These are phyloP conservation scores for Cliona cf. orientalis DNA, from an alignment of 37 sponge, comb jelly and placozoan species.

Conservation along the genomic window DNA sequence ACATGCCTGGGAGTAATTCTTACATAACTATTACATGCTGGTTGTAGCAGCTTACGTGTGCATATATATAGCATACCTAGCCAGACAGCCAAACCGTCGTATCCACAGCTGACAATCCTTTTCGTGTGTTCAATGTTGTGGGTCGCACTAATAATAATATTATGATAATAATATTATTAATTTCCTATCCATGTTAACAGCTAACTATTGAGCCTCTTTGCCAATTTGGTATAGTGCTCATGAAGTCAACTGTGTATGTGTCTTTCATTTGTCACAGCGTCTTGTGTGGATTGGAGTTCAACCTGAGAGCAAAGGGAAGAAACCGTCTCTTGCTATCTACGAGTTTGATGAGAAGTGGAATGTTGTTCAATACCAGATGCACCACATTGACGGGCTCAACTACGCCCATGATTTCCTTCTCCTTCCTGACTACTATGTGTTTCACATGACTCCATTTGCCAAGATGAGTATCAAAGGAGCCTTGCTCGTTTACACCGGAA, in stretches of 20 bases:
- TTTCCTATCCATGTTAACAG: too few relatives aligned
- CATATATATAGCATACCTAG: too few relatives aligned
- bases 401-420: constrained; percentile 90
- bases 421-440: constrained; percentile 81
- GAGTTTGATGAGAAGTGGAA: constrained; percentile 84
- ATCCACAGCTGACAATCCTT: too few relatives aligned
- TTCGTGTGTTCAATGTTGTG: too few relatives aligned
- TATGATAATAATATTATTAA: too few relatives aligned
- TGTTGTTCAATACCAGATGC: constrained; percentile 41
- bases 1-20: too few relatives aligned
- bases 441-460: constrained; percentile 93
- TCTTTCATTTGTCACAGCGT: constrained; percentile 33
- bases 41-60: too few relatives aligned
- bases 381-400: constrained; percentile 85
- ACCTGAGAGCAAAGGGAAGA: constrained; percentile 32
- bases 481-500: constrained; percentile 38
- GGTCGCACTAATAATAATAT: neutral
- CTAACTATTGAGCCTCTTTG: too few relatives aligned
- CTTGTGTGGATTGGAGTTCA: constrained; percentile 73
- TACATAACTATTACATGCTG: too few relatives aligned
- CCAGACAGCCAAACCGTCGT: too few relatives aligned
- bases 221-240: too few relatives aligned
- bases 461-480: constrained; percentile 13
- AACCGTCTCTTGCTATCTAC: constrained; percentile 73
- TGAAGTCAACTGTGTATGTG: too few relatives aligned